These are phyloP conservation scores for Ditula angustiorana DNA, from an alignment of 2,888 invertebrate species.

Conservation along the genomic window DNA sequence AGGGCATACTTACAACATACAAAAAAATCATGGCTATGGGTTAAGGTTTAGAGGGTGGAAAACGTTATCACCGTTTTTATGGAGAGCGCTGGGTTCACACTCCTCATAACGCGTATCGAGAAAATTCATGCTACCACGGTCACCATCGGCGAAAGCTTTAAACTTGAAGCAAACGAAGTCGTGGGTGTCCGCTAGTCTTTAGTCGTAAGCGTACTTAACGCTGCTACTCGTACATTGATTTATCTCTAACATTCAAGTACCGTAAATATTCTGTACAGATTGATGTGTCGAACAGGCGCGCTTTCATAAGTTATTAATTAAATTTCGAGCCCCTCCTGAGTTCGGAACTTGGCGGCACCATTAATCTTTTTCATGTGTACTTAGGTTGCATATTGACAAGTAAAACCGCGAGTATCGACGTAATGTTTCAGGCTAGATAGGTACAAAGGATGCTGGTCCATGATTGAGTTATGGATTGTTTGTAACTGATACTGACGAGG, in stretches of 20 bases:
- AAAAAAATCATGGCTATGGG: too few relatives aligned
- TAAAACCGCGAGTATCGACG: not conserved
- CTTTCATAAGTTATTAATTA: slow-evolving; percentile 21
- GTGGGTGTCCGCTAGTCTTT: not conserved
- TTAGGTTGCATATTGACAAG: not conserved
- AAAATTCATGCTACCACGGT: too few relatives aligned
- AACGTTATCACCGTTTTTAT: too few relatives aligned
- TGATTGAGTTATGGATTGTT: not conserved
- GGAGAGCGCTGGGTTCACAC: too few relatives aligned
- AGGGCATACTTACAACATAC: too few relatives aligned
- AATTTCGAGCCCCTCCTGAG: not conserved
- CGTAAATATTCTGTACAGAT: slow-evolving; percentile 11
- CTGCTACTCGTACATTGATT: not conserved
- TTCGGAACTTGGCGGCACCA: slow-evolving; percentile 4
- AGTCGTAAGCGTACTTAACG: not conserved
- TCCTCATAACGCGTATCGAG: too few relatives aligned
- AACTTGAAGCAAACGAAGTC: too few relatives aligned
- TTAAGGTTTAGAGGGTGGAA: too few relatives aligned
- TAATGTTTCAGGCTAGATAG: not conserved
- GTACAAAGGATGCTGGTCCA: not conserved
- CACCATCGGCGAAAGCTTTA: too few relatives aligned
- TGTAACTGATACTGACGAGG: too few relatives aligned
- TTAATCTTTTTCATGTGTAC: slow-evolving; percentile 11
- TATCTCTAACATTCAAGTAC: slow-evolving; percentile 3
- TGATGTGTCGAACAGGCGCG: not conserved